Conservation (phyloP, 2,888 invertebrate species). For the Taenaris catops region DNA sequence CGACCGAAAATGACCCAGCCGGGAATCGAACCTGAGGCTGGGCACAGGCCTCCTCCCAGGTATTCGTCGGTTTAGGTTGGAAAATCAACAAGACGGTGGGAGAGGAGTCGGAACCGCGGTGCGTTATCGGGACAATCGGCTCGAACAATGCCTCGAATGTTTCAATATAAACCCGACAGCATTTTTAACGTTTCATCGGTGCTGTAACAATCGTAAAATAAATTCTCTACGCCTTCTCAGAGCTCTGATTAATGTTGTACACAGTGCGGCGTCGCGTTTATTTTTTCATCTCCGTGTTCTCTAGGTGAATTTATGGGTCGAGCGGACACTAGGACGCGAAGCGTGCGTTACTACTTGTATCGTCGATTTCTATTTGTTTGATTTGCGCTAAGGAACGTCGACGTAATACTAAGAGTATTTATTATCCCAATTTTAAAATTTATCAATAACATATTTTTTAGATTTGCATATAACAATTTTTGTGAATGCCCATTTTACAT, state of each 20-base stretch:
- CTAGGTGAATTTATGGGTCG: slow-evolving; percentile 66
- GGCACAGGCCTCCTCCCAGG: no score
- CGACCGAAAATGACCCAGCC: no score
- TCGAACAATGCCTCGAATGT: slow-evolving; percentile 74
- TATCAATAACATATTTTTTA: no score
- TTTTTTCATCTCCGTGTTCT: slow-evolving; percentile 65
- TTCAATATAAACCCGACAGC: slow-evolving; percentile 75
- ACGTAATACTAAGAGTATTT: no score
- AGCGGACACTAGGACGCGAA: slow-evolving; percentile 35
- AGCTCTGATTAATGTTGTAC: slow-evolving; percentile 77
- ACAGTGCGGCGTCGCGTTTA: slow-evolving; percentile 62
- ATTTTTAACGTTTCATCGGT: slow-evolving; percentile 78
- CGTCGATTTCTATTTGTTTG: slow-evolving; percentile 34
- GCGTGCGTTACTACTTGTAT: slow-evolving; percentile 23
- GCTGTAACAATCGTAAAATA: slow-evolving; percentile 78
- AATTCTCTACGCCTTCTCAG: slow-evolving; percentile 77
- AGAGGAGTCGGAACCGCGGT: slow-evolving; percentile 58
- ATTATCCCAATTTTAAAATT: no score
- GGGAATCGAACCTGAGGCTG: no score
- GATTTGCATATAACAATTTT: no score
- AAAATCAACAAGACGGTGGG: slow-evolving; percentile 73
- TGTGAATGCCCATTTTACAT: no score
- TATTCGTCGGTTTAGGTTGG: slow-evolving; percentile 70
- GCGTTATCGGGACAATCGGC: slow-evolving; percentile 70
- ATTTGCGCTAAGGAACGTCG: slow-evolving; percentile 9